phyloP scores from a whole-genome alignment of 2,113 vertebrate species.

The Reinhardtius hippoglossoides region DNA sequence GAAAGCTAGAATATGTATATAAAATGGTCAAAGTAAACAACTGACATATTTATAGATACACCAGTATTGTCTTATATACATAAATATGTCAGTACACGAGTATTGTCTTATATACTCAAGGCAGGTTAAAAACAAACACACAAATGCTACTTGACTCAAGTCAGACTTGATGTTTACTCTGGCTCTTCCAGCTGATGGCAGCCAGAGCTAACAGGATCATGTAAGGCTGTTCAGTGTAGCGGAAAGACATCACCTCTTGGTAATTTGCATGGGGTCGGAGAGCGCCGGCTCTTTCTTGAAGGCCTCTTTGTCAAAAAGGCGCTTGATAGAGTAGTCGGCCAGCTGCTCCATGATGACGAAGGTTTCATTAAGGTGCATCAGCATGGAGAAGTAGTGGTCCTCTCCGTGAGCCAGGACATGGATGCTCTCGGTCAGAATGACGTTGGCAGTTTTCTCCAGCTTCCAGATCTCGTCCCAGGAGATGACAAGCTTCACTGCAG shows the following conservation, averaged over 20 bases:
- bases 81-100: background rate
- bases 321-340: conserved; percentile 91
- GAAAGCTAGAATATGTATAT: background rate
- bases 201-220: conserved; percentile 38
- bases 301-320: conserved; percentile 97
- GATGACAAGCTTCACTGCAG: conserved; percentile 92
- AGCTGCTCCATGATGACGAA: conserved; percentile 97
- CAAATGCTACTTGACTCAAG: conserved; percentile 4
- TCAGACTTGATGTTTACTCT: conserved; percentile 24
- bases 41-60: too few species aligned
- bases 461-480: conserved; percentile 96
- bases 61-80: background rate
- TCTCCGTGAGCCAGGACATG: conserved; percentile 89
- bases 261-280: conserved; percentile 91
- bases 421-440: conserved; percentile 95
- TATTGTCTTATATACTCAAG: background rate
- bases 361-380: conserved; percentile 94
- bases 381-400: conserved; percentile 97
- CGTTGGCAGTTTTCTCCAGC: conserved; percentile 93
- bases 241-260: conserved; percentile 87
- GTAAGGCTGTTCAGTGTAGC: conserved; percentile 9
- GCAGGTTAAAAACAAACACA: conserved; percentile 33
- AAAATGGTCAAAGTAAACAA: background rate
- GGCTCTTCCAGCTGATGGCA: background rate
- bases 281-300: conserved; percentile 91